These are phyloP conservation scores for Pipistrellus kuhlii DNA, from an alignment of 2,797 vertebrate genomes.

Conservation along the genomic window DNA sequence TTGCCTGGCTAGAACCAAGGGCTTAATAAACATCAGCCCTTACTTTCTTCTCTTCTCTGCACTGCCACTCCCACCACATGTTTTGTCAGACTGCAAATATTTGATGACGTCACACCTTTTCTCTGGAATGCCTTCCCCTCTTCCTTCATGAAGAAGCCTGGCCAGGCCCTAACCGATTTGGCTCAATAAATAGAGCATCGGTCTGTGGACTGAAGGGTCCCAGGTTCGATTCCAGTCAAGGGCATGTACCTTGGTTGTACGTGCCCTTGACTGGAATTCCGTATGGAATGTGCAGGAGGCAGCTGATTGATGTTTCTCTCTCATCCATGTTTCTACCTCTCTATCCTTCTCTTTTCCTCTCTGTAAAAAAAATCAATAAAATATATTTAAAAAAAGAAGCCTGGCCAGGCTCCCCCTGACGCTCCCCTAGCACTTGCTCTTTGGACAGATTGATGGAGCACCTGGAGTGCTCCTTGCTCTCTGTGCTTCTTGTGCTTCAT, in stretches of 20 bases:
- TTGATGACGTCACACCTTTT: background rate
- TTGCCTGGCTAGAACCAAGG: background rate
- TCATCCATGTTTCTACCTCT: no score
- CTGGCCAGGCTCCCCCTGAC: background rate
- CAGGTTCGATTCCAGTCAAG: no score
- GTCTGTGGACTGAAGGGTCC: no score
- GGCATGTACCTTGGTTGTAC: no score
- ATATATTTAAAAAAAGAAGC: background rate
- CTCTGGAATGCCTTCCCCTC: background rate
- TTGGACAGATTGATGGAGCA: background rate
- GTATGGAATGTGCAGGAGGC: no score
- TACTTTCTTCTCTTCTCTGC: background rate
- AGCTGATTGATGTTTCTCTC: no score
- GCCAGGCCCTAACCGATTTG: background rate
- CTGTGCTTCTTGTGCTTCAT: background rate
- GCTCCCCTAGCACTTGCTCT: background rate
- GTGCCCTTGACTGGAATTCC: no score
- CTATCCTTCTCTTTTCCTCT: no score
- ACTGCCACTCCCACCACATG: background rate
- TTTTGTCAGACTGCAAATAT: background rate
- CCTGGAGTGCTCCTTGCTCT: fast-evolving
- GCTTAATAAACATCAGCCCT: background rate
- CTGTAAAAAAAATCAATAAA: no score
- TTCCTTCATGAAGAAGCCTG: background rate
- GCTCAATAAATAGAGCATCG: background rate